Base-by-base conservation (phyloP, 2,888 invertebrate species). In the Smittia sp. region DNA sequence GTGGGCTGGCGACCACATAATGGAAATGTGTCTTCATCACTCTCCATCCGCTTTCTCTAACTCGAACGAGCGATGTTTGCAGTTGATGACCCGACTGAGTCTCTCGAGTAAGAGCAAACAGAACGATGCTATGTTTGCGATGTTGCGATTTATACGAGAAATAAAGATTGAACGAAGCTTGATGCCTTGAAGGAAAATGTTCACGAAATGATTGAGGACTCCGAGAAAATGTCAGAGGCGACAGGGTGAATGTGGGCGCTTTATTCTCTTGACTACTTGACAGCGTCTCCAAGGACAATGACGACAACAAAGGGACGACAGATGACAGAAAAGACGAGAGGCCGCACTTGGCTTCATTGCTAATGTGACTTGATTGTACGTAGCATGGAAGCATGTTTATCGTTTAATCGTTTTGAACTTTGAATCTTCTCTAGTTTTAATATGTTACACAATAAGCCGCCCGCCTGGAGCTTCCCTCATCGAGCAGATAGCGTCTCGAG, bases 321-420 rank as follows among this genome's bases (percentile, higher is more conserved):
- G 32, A 32, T 9, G 32, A 32, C 9, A 32, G 32, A 32, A 32
- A 11, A 46, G 11, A 46, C n/a, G 46, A 46, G 11, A 32, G 9
- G 32, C 32, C 32, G 32, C 32, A 32, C 32, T 6, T 38, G 38
- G 38, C 38, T 13, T 46, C 46, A n/a, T 46, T n/a, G 46, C 2
- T 46, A 32, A 46, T 46, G 46, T 46, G 46, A 13, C 46, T n/a
- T 46, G 46, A 32, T 46, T 11, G 11, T 13, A 6, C 6, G 46
- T 46, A 11, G 11, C 46, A 11, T n/a, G 46, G 11, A 46, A 68
- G 46, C 46, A 68, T 46, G 68, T 68, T 68, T 41, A 68, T 68
- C 68, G 41, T 68, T 68, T 68, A 68, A 68, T 68, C 68, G 68
- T 24, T 41, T 68, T 24, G 41, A 46, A 46, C 46, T 68, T 68